Conservation (phyloP, 2,888 invertebrate species). For the Luffia ferchaultella region DNA sequence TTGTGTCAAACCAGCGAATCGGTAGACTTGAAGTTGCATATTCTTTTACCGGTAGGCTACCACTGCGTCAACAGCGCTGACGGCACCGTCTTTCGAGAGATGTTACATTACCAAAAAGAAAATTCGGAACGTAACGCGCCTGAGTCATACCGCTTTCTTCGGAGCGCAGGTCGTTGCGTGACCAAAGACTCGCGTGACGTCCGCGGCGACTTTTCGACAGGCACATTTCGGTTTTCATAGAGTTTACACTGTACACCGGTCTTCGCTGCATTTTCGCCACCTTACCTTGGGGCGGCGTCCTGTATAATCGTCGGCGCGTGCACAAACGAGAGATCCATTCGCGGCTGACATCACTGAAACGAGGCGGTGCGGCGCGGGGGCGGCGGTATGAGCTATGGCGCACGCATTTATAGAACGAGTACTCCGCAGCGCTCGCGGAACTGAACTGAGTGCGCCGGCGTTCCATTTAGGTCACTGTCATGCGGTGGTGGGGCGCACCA, state of each 20-base stretch:
- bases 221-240: not conserved
- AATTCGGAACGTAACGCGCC: conserved; percentile 41
- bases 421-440: conserved; percentile 50
- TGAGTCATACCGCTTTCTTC: not conserved
- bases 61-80: no score
- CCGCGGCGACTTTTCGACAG: not conserved
- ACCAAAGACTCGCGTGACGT: not conserved
- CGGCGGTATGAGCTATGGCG: conserved; percentile 21
- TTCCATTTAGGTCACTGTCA: conserved; percentile 65
- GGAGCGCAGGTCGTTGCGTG: no score
- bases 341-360: conserved; percentile 16
- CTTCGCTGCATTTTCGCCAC: not conserved
- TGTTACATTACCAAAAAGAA: conserved; percentile 37
- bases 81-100: no score
- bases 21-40: no score
- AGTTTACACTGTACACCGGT: not conserved
- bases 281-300: not conserved
- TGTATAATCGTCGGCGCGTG: not conserved
- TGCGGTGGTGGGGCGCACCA: conserved; percentile 49
- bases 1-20: conserved; percentile 61
- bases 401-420: conserved; percentile 34
- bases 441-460: conserved; percentile 51
- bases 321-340: not conserved
- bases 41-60: no score
- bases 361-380: conserved; percentile 19